Conservation (phyloP, 2,113 vertebrate species). For the Baryphthengus martii region DNA sequence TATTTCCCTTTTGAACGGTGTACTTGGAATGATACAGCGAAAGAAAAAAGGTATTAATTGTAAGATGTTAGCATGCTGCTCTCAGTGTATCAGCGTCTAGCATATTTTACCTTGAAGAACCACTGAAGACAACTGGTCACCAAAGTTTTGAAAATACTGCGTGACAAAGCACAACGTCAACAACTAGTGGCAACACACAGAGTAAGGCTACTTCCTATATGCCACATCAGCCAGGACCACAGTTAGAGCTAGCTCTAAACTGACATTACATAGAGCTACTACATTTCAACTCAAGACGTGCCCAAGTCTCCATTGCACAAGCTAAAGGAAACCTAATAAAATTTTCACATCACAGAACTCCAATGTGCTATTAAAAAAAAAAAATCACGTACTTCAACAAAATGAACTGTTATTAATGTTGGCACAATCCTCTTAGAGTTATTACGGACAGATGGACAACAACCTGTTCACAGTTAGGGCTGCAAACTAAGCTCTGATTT, state of each 20-base stretch:
- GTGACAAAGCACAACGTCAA: background rate
- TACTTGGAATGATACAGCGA: background rate
- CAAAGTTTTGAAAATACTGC: background rate
- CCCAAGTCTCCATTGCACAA: background rate
- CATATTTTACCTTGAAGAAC: background rate
- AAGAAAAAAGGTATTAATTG: background rate
- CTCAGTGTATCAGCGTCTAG: background rate
- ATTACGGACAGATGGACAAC: background rate
- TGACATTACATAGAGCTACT: background rate
- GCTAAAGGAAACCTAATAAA: background rate
- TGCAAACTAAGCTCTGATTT: conserved; percentile 13
- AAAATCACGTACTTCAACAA: background rate
- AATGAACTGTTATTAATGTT: conserved; percentile 13
- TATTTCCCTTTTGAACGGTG: background rate
- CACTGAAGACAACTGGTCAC: background rate
- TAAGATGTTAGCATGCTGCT: background rate
- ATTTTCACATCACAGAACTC: background rate
- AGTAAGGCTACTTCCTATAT: background rate
- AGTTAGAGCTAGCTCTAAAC: background rate
- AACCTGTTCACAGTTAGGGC: background rate
- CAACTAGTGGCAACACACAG: background rate
- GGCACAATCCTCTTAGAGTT: background rate
- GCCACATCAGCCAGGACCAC: background rate
- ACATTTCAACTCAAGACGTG: background rate
- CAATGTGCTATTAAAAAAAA: background rate